Evolutionary conservation across 2,888 invertebrate genomes (phyloP), one percentile per base, ranked within the genome.

Genomic region (Zaprionus bogoriensis): DNA sequence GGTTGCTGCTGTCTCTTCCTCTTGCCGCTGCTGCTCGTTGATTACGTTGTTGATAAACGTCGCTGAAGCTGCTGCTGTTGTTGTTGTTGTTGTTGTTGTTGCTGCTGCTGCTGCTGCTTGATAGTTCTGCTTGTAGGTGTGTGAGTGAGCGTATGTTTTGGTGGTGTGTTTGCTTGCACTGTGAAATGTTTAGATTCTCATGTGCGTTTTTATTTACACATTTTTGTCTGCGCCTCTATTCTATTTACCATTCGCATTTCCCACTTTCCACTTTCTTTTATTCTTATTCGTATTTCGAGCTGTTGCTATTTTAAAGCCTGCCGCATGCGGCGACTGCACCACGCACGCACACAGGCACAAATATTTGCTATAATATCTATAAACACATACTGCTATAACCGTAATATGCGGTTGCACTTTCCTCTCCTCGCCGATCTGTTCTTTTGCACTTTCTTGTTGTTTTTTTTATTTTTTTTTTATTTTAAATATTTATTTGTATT

Each of bases 191-290:
- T 75, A 66, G 70, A 69, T 77, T 77, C 32, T 36, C 69, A 53
- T 66, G 61, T 65, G 75, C 59, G 71, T 71, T 67, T 74, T 76
- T 74, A 77, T 75, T 77, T 75, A 69, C 69, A 69, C 69, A 63
- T 69, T 69, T 71, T 48, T 20, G 39, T 27, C 47, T 48, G n/a
- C 7, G 48, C 20, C 41, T 58, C 36, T 47, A 48, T 41, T 55
- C 14, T 52, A 38, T 38, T 70, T 12, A 53, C 32, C n/a, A n/a
- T 36, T 36, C 17, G 17, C 17, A 36, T 36, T 36, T 36, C 9
- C 14, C 32, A 36, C 32, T 36, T 27, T 27, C 17, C 32, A n/a
- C n/a, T n/a, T n/a, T n/a, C n/a, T n/a, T 42, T 25, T 67, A 39
- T 30, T 51, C 23, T 10, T 50, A 17, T 28, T 50, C 4, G 36